A percentile compares a stretch with the other conserved stretches of the same genome.
phyloP scores from a whole-genome alignment of 2,113 vertebrate genomes.

The Myrmecobius fasciatus region DNA sequence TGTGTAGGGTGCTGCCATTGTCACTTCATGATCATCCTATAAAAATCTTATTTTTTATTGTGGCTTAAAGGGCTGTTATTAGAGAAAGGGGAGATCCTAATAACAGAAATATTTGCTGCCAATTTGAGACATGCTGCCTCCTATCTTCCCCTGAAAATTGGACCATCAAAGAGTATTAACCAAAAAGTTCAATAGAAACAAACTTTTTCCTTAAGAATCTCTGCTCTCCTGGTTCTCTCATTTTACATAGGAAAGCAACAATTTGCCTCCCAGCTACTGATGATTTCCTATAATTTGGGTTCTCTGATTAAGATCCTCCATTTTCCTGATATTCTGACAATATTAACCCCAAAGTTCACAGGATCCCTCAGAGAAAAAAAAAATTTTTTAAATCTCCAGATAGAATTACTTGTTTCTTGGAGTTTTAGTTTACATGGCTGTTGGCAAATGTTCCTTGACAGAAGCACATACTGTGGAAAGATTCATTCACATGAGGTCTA shows the following conservation, averaged over 20 bases:
- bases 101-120: not conserved
- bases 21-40: not conserved
- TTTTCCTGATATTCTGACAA: not conserved
- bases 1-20: not conserved
- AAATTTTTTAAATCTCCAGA: not conserved
- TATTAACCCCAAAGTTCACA: not conserved
- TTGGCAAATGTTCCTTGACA: constrained; percentile 4
- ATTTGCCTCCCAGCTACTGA: constrained; percentile 1
- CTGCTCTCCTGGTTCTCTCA: fast-evolving
- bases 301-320: not conserved
- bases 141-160: not conserved
- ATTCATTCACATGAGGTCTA: not conserved
- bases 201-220: not conserved
- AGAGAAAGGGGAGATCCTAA: not conserved
- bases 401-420: not conserved
- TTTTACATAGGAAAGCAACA: constrained; percentile 12
- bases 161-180: not conserved
- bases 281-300: not conserved
- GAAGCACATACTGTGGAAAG: not conserved
- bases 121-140: fast-evolving
- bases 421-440: not conserved
- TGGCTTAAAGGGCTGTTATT: not conserved
- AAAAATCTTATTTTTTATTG: not conserved
- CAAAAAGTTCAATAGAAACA: not conserved
- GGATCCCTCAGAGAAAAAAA: not conserved